Evolutionary conservation across 2,113 vertebrate genomes (phyloP), one percentile per base, ranked within the genome.

Genomic region (Hirundichthys speculiger): DNA sequence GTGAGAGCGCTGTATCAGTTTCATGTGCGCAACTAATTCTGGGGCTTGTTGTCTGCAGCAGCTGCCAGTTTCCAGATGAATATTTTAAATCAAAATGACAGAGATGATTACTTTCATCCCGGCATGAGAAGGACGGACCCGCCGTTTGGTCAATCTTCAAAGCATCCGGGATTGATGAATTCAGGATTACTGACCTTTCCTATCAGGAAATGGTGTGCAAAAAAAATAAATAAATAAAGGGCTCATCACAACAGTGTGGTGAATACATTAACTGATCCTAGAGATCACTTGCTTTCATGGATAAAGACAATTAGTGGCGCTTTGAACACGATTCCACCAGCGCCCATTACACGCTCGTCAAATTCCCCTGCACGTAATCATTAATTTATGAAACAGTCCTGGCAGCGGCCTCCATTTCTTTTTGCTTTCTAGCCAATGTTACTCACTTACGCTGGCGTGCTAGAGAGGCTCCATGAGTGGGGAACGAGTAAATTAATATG

Each of bases 271-370:
- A 55, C 67, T 78, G 45, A 63, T 58, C 45, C 42, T 45, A 51
- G 68, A 79, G 73, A 80, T 74, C 69, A 77, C 50, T 46, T 9
- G 53, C 39, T 74, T 69, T 75, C 54, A 75, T 64, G 57, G 69
- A 82, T 73, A 82, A 80, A 82, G 66, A 80, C 72, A 85, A 78
- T 83, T 79, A 80, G 71, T 54, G 60, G 48, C 40, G 47, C 53
- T 69, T 75, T 84, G 61, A 82, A 70, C 69, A 48, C 16, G 59
- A 83, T 75, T 70, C 51, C 56, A 80, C 43, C 60, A 45, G 76
- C 73, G 58, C 46, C 57, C 4, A 19, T 72, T 84, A 56, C 52
- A 70, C 16, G 39, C 60, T 68, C 49, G 10, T 83, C 79, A 74
- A 42, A 64, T 76, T 71, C 65, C 59, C 59, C 22, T 19, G 58